Evolutionary conservation across 2,797 vertebrate genomes (phyloP).

Genomic region (Perodicticus potto): DNA sequence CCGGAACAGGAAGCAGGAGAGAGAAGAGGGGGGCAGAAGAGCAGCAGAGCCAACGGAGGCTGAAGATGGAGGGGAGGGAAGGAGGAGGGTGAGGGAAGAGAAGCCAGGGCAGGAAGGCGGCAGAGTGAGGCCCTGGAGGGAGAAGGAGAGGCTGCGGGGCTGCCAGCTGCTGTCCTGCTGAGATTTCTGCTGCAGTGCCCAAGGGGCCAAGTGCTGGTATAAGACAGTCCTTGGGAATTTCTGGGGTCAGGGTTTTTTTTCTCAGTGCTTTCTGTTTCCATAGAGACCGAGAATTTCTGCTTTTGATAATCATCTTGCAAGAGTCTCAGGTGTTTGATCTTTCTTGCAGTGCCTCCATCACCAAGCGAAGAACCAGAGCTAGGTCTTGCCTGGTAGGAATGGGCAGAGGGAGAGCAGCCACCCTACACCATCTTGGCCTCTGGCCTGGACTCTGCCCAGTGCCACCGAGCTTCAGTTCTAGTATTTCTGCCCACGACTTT

Average conservation of each 20-base stretch:
- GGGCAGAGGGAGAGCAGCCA: not conserved
- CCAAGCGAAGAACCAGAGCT: not conserved
- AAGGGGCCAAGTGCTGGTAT: not conserved
- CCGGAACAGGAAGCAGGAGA: not conserved
- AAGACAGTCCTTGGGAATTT: conserved; percentile 18
- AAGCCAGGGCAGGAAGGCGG: not conserved
- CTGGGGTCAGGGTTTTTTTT: conserved; percentile 13
- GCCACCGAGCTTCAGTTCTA: not conserved
- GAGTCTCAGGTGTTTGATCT: not conserved
- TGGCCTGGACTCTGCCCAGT: not conserved
- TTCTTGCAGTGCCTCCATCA: conserved; percentile 21
- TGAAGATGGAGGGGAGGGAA: not conserved
- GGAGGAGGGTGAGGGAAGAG: not conserved
- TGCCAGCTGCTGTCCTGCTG: not conserved
- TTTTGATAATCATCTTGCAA: conserved; percentile 30
- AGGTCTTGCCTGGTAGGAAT: not conserved
- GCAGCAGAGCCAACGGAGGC: not conserved
- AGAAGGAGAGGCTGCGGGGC: not conserved
- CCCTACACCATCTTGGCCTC: not conserved
- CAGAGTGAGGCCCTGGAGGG: not conserved
- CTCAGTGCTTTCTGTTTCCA: conserved; percentile 45
- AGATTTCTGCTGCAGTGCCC: not conserved
- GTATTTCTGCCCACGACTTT: conserved; percentile 15
- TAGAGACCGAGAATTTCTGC: conserved; percentile 30
- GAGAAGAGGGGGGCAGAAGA: not conserved